phyloP scores from a whole-genome alignment of 2,888 invertebrate genomes.

The Athrips mouffetella region DNA sequence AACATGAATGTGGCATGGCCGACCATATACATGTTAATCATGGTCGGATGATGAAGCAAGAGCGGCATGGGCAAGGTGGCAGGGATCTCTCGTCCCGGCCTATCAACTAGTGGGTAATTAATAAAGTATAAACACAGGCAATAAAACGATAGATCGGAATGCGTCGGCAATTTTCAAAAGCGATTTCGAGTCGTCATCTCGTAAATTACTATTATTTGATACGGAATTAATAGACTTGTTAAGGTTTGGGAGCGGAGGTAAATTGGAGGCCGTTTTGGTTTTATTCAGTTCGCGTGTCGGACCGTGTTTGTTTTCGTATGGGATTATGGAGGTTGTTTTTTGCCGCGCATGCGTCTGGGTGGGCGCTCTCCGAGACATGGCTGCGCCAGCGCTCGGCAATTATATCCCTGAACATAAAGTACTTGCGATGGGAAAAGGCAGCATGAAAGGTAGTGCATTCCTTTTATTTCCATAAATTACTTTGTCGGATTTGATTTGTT shows the following conservation, averaged over 20 bases:
- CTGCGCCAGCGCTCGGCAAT: conserved; percentile 63
- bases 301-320: conserved; percentile 71
- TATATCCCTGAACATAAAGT: conserved; percentile 52
- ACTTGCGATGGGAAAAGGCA: conserved; percentile 58
- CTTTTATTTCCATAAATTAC: conserved; percentile 33
- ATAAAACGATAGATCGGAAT: conserved; percentile 67
- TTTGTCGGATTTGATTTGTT: conserved; percentile 12
- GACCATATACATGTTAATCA: conserved; percentile 15
- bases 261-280: conserved; percentile 69
- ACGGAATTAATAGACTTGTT: conserved; percentile 78
- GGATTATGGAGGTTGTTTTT: conserved; percentile 63
- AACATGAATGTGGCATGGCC: no score
- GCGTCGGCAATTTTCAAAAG: conserved; percentile 68
- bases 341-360: conserved; percentile 64
- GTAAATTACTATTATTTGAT: conserved; percentile 76
- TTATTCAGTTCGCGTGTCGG: conserved; percentile 73
- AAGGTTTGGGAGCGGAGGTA: conserved; percentile 71
- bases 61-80: conserved; percentile 11
- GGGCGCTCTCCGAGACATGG: conserved; percentile 68
- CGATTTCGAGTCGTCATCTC: conserved; percentile 66
- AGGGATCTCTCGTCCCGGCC: conserved; percentile 34
- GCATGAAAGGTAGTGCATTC: conserved; percentile 58
- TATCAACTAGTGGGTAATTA: conserved; percentile 49
- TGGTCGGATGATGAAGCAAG: conserved; percentile 21
- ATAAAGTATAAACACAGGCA: conserved; percentile 61